Evolutionary conservation across 2,797 vertebrate genomes (phyloP), one percentile per base, ranked within the genome.

Genomic region (Anolis apletophallus): DNA sequence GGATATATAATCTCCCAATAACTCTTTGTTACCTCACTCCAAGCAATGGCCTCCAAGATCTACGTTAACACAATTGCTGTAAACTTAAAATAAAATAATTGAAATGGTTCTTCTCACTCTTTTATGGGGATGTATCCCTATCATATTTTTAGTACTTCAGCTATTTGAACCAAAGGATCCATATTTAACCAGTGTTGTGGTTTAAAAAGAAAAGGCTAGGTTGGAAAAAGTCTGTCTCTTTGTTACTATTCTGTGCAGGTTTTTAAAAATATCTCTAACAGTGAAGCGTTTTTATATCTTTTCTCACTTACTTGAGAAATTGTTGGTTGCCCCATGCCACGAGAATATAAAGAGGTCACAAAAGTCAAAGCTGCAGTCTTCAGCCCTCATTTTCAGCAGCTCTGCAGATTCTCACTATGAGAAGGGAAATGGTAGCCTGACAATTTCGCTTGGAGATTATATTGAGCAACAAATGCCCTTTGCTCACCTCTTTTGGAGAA

Each of bases 111-210:
- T 74, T 59, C 36, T 1, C 81, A 88, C 19, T 64, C 26, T 69
- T 16, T 26, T 36, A 21, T 54, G 4, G 13, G 6, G 67, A 59
- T 72, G 74, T 50, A 8, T 61, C 68, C 14, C 9, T 55, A n/a
- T 87, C 14, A 46, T 0, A 50, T 81, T 87, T 90, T 88, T 81
- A 61, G 85, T 86, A 29, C 64, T 89, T 16, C 2, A 77, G 34
- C 34, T 54, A 40, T 9, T 87, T 67, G 16, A 55, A 88, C 1
- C 0, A 26, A 36, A 88, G 83, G 3, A 88, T 7, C 8, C 3
- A 32, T 0, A 78, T 2, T 61, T 86, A 72, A 76, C 81, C 84
- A 5, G 73, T 8, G 86, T 32, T 83, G 3, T 67, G 19, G 59
- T 21, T 26, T 29, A 6, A 17, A 34, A 81, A 71, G 34, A 77